A percentile compares a stretch with the other conserved stretches of the same genome.
Evolutionary conservation across 1,140 invertebrate genomes (phyloP).

Genomic region (Melanaphis sacchari): DNA sequence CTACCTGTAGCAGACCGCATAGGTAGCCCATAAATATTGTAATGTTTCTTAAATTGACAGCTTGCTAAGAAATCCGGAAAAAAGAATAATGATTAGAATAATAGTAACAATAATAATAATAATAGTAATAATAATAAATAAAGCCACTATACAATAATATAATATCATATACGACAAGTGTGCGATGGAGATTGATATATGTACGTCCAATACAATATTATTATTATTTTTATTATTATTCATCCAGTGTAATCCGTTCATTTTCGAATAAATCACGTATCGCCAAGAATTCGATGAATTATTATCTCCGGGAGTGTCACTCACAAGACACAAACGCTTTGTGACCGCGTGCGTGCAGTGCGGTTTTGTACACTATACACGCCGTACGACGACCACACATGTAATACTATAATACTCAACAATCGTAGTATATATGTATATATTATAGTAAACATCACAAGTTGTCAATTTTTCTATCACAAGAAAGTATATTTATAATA

Average conservation of each 20-base stretch:
- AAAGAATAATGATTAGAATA: background rate
- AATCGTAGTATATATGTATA: background rate
- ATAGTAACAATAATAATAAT: no score
- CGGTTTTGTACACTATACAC: background rate
- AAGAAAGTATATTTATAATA: background rate
- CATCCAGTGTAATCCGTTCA: conserved; percentile 37
- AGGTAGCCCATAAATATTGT: background rate
- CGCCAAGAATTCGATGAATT: conserved; percentile 20
- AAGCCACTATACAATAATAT: background rate
- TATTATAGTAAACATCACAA: background rate
- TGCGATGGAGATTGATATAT: background rate
- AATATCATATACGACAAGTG: background rate
- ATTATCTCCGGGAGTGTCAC: background rate
- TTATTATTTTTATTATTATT: background rate
- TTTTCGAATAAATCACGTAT: conserved; percentile 36
- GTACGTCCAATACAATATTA: background rate
- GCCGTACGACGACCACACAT: conserved; percentile 12
- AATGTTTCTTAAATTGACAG: background rate
- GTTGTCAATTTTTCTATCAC: background rate
- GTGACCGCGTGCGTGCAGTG: background rate
- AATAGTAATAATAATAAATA: background rate
- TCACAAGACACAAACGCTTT: background rate
- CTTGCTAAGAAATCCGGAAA: background rate
- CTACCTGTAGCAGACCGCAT: background rate
- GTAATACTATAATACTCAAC: background rate